Conservation (phyloP, 2,797 vertebrate genomes). For the Platalea minor region DNA sequence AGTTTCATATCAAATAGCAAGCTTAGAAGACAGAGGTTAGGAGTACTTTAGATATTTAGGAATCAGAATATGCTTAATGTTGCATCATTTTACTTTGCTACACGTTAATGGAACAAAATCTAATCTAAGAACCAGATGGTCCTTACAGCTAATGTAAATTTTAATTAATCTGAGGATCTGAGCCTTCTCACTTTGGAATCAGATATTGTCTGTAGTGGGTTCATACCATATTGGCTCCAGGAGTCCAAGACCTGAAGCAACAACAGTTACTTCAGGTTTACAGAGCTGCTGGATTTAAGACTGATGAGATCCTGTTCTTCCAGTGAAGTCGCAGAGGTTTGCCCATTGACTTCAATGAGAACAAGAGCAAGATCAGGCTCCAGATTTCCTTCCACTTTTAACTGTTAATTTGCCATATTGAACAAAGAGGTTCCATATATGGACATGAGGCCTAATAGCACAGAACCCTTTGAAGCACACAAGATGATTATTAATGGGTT, state of each 20-base stretch:
- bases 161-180: not conserved
- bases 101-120: not conserved
- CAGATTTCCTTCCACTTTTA: conserved; percentile 28
- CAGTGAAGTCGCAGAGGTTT: not conserved
- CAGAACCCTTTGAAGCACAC: conserved; percentile 44
- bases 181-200: not conserved
- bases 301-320: not conserved
- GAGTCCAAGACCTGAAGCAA: not conserved
- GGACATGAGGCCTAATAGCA: not conserved
- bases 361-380: not conserved
- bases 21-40: not conserved
- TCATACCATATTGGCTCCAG: not conserved
- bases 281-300: not conserved
- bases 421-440: not conserved
- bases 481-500: conserved; percentile 30
- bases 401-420: conserved; percentile 25
- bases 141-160: not conserved
- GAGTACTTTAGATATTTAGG: not conserved
- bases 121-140: not conserved
- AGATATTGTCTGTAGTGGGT: not conserved
- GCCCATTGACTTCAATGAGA: not conserved
- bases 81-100: not conserved
- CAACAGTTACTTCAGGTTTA: not conserved
- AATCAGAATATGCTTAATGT: not conserved
- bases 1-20: not conserved